Evolutionary conservation across 2,888 invertebrate genomes (phyloP), one percentile per base, ranked within the genome.

Genomic region (Drosophila koepferae): DNA sequence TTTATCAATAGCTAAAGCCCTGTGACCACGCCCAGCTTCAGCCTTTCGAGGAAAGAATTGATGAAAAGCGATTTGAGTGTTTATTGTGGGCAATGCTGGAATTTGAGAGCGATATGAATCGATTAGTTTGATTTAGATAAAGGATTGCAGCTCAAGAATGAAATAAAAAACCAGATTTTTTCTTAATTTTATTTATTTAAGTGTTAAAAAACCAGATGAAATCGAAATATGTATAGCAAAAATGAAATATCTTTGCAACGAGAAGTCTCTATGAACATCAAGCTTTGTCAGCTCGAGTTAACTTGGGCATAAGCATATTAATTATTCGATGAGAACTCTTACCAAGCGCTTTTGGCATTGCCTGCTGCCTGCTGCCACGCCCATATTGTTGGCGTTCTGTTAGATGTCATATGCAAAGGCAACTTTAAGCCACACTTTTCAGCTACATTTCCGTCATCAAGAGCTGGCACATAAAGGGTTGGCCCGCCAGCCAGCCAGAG

Each of bases 341-440:
- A 18, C 23, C 44, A 18, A 88, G 65, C 75, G 61, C 66, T 49
- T 70, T 43, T 20, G 53, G 41, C 20, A 41, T 34, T 20, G 8
- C 20, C 18, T 4, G 20, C 4, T 28, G 28, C 28, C 28, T 28
- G 14, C 40, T 43, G 3, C 41, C 63, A 56, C 58, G 38, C 18
- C 28, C 31, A 16, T 0, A 8, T 12, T 12, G 10, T 49, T 54
- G 61, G 60, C 54, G 63, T 28, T 8, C 36, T 70, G 49, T 71
- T 67, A 51, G 55, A 49, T 89, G 86, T 88, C 89, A 78, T 70
- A 79, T 84, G 82, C 74, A 84, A 84, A 89, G 84, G 76, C 89
- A 83, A 83, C 84, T 82, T 81, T 76, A 83, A 82, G 89, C 87
- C 73, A 69, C 72, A 87, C 64, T 85, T 85, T 85, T 85, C 89